Conservation (phyloP, 1,140 invertebrate species). For the Chironomus striatipennis region DNA sequence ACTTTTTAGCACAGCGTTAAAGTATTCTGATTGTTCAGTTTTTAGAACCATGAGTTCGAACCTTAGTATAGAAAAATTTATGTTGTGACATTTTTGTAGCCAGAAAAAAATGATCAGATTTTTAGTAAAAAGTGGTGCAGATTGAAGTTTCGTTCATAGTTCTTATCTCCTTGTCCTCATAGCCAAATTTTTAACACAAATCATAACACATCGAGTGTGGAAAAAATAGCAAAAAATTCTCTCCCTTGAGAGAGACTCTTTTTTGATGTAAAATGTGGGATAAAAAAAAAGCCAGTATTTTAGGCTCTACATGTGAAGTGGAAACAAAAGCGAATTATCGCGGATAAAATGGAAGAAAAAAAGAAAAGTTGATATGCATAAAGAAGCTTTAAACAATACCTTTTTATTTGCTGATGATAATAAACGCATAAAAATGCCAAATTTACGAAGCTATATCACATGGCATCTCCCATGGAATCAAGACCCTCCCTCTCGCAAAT, state of each 20-base stretch:
- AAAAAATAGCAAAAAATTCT: neutral
- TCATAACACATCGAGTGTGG: neutral
- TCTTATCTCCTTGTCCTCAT: neutral
- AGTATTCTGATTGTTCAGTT: too few relatives aligned
- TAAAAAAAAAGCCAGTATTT: too few relatives aligned
- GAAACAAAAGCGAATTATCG: too few relatives aligned
- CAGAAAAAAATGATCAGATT: too few relatives aligned
- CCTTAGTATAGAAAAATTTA: neutral
- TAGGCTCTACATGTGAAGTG: neutral
- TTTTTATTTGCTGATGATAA: neutral
- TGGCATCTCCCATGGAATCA: neutral
- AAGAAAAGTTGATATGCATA: neutral
- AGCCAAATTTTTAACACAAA: neutral
- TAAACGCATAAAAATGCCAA: neutral
- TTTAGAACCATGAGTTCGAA: too few relatives aligned
- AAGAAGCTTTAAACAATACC: neutral
- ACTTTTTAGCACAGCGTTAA: too few relatives aligned
- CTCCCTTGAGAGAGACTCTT: neutral
- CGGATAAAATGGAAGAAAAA: neutral
- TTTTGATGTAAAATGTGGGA: too few relatives aligned
- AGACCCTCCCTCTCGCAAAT: too few relatives aligned
- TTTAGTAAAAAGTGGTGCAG: too few relatives aligned
- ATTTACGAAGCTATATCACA: neutral
- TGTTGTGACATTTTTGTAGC: neutral
- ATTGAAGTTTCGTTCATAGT: too few relatives aligned